A percentile compares a stretch with the other conserved stretches of the same genome.
Conservation (phyloP, 92 coral and sea anemone genomes). For the Paramuricea clavata region DNA sequence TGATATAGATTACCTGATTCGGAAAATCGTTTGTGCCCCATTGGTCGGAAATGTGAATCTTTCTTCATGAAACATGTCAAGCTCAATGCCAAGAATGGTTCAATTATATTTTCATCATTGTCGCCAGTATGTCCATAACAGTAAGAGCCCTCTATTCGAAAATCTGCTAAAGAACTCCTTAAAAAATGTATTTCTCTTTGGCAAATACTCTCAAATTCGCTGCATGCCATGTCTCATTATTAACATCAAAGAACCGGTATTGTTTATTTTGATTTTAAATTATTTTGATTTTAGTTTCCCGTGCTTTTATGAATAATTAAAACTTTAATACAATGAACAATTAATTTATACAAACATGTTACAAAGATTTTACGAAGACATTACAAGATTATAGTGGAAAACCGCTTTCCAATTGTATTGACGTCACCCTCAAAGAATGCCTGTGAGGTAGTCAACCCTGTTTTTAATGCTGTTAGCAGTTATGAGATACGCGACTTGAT, state of each 20-base stretch:
- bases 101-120: background rate
- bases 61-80: background rate
- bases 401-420: background rate
- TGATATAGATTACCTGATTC: background rate
- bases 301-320: background rate
- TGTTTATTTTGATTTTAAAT: background rate
- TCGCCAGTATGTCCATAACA: background rate
- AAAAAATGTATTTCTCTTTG: background rate
- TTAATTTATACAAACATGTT: background rate
- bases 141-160: background rate
- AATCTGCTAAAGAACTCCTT: background rate
- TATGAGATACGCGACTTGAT: no score
- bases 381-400: background rate
- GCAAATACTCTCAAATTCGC: background rate
- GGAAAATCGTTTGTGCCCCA: background rate
- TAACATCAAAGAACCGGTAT: no score
- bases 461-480: no score
- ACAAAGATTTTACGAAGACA: background rate
- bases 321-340: background rate
- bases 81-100: background rate
- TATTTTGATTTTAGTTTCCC: background rate
- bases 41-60: background rate
- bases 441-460: slow-evolving; percentile 10
- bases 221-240: background rate
- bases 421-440: background rate